A percentile compares a stretch with the other conserved stretches of the same genome.
phyloP scores from a whole-genome alignment of 1,140 invertebrate species.

The Cyclina sinensis region DNA sequence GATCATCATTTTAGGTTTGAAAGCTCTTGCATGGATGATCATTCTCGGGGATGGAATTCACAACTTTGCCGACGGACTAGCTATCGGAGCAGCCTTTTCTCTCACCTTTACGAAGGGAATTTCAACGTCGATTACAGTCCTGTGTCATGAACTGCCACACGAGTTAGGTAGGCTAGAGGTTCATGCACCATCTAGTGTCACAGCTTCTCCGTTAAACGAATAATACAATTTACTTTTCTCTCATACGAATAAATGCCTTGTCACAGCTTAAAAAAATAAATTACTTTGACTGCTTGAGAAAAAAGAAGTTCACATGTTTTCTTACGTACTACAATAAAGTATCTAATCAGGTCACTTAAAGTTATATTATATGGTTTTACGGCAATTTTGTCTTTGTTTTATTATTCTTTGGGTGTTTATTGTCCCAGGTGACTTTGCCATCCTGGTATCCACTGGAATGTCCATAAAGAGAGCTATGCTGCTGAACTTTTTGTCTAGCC shows the following conservation, averaged over 20 bases:
- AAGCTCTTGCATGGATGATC: slow-evolving; percentile 84
- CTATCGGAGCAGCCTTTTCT: slow-evolving; percentile 86
- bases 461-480: slow-evolving; percentile 89
- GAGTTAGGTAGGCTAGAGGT: slow-evolving; percentile 66
- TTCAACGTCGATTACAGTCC: slow-evolving; percentile 86
- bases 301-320: too few species aligned
- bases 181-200: neutral
- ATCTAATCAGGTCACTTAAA: too few species aligned
- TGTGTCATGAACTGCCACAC: slow-evolving; percentile 87
- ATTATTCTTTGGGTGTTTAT: too few species aligned
- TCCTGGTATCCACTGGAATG: slow-evolving; percentile 95
- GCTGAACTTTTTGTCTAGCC: slow-evolving; percentile 90
- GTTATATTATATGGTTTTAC: too few species aligned
- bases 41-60: slow-evolving; percentile 86
- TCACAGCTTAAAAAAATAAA: too few species aligned
- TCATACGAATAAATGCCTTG: neutral
- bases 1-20: slow-evolving; percentile 22
- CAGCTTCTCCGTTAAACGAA: too few species aligned
- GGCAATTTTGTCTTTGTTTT: too few species aligned
- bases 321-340: too few species aligned
- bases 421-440: slow-evolving; percentile 98
- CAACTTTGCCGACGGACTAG: slow-evolving; percentile 87
- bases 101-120: slow-evolving; percentile 79
- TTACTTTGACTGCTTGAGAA: too few species aligned
- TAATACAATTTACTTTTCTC: too few species aligned